A percentile compares a stretch with the other conserved stretches of the same genome.
Evolutionary conservation across 2,113 vertebrate genomes (phyloP).

Genomic region (Pavo muticus): DNA sequence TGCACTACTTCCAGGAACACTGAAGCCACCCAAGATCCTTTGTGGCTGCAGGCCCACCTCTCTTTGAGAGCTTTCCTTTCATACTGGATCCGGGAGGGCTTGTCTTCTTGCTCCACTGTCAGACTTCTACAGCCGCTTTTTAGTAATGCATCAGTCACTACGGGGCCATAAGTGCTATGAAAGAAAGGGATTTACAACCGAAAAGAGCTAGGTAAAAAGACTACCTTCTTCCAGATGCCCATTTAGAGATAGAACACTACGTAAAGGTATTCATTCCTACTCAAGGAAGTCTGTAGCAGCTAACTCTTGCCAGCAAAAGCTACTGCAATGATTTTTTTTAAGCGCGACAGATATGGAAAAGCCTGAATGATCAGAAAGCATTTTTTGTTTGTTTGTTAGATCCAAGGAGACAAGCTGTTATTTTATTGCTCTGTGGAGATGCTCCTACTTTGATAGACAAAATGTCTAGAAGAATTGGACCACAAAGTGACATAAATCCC

Average conservation of each 20-base stretch:
- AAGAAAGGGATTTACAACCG: fast-evolving
- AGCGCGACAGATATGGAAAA: not conserved
- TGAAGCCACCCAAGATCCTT: not conserved
- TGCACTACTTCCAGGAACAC: not conserved
- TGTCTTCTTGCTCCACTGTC: not conserved
- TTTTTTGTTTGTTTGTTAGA: conserved; percentile 30
- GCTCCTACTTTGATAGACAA: conserved; percentile 62
- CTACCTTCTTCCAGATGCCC: not conserved
- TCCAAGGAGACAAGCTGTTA: conserved; percentile 63
- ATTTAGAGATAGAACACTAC: not conserved
- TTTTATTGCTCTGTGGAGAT: conserved; percentile 49
- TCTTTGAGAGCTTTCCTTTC: not conserved
- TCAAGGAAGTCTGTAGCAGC: not conserved
- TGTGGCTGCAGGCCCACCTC: not conserved
- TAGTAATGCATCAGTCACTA: not conserved
- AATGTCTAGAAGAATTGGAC: conserved; percentile 68
- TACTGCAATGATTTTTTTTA: not conserved
- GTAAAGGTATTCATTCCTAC: not conserved
- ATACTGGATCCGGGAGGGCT: not conserved
- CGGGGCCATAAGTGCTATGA: not conserved
- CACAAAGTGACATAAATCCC: conserved; percentile 70
- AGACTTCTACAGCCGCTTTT: not conserved
- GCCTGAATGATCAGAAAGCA: conserved; percentile 32
- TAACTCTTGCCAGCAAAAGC: not conserved
- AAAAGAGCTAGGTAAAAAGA: not conserved